Conservation (phyloP, 2,888 invertebrate species). For the Tuta absoluta region DNA sequence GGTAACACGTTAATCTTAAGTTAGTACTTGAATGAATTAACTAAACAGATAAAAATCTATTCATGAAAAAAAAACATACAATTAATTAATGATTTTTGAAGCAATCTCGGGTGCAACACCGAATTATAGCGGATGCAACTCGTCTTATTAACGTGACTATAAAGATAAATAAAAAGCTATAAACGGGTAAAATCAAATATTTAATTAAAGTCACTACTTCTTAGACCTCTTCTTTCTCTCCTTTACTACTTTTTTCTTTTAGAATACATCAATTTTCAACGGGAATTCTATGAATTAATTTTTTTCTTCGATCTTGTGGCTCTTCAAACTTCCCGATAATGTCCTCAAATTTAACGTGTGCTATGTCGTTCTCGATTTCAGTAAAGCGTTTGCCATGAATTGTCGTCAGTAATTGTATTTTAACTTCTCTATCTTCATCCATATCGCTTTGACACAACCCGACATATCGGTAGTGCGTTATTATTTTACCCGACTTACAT, state of each 20-base stretch:
- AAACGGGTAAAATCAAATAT: background rate
- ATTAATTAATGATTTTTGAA: background rate
- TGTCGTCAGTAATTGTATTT: too few relatives aligned
- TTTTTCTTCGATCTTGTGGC: too few relatives aligned
- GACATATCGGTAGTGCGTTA: background rate
- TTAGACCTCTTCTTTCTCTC: too few relatives aligned
- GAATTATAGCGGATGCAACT: slow-evolving; percentile 31
- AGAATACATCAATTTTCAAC: too few relatives aligned
- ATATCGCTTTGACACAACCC: background rate
- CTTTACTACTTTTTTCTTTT: too few relatives aligned
- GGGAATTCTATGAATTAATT: too few relatives aligned
- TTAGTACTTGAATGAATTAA: background rate
- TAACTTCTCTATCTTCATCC: too few relatives aligned
- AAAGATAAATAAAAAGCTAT: background rate
- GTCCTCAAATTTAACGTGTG: too few relatives aligned
- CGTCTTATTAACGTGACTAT: slow-evolving; percentile 3
- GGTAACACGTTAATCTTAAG: background rate
- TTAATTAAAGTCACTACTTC: too few relatives aligned
- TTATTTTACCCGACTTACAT: background rate
- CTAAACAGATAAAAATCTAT: background rate
- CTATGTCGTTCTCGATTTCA: too few relatives aligned
- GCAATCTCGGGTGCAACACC: slow-evolving; percentile 27
- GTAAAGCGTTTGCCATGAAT: too few relatives aligned
- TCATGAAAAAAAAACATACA: background rate
- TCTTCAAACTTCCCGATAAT: too few relatives aligned